A percentile compares a stretch with the other conserved stretches of the same genome.
These are phyloP conservation scores for Fulmarus glacialis DNA, from an alignment of 2,113 vertebrate species.

Conservation along the genomic window DNA sequence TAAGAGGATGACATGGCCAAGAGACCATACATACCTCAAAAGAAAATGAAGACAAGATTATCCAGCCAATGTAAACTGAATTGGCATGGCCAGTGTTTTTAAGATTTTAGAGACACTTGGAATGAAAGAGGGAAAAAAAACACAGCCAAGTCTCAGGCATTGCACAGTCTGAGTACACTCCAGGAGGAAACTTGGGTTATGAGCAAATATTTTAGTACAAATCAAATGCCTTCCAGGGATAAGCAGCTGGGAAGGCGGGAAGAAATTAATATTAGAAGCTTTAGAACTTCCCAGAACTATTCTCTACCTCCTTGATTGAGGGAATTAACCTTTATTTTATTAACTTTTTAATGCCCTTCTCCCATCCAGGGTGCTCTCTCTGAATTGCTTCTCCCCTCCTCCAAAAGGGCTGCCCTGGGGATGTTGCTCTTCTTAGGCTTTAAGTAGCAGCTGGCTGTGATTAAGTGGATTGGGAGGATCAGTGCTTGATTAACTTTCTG, in stretches of 20 bases:
- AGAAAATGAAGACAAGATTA: constrained; percentile 38
- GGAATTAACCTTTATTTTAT: constrained; percentile 83
- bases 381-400: constrained; percentile 7
- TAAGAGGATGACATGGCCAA: constrained; percentile 51
- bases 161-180: constrained; percentile 11
- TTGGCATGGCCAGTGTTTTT: constrained; percentile 43
- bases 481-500: constrained; percentile 80
- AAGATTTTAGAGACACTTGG: constrained; percentile 65
- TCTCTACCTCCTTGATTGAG: constrained; percentile 66
- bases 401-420: constrained; percentile 54
- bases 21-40: constrained; percentile 8
- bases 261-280: constrained; percentile 70
- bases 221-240: constrained; percentile 67
- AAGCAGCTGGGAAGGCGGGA: constrained; percentile 69
- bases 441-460: constrained; percentile 81
- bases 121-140: constrained; percentile 45
- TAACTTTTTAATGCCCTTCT: constrained; percentile 80
- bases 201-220: constrained; percentile 74
- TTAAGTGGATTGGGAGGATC: constrained; percentile 81
- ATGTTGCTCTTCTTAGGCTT: constrained; percentile 69
- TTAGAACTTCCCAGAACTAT: constrained; percentile 63
- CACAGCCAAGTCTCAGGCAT: constrained; percentile 30
- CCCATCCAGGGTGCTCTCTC: constrained; percentile 58
- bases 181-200: constrained; percentile 62
- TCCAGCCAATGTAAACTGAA: constrained; percentile 48